Conservation (phyloP, 2,113 vertebrate species). For the Misgurnus anguillicaudatus region DNA sequence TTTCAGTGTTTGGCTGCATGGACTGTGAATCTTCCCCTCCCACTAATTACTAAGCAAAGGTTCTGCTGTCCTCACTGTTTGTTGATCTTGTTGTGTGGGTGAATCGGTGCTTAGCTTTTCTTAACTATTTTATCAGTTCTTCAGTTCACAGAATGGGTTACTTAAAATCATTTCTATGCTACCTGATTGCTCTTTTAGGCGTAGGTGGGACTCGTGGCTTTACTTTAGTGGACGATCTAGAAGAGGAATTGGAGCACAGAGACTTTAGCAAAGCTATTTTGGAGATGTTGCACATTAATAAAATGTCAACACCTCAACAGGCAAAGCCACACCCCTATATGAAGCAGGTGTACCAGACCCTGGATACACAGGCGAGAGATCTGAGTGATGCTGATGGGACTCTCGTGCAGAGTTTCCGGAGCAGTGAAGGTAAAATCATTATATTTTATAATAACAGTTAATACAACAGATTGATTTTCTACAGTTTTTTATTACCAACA, state of each 20-base stretch:
- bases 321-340: constrained; percentile 73
- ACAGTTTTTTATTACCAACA: too few relatives aligned
- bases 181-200: constrained; percentile 12
- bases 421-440: constrained; percentile 59
- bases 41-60: constrained; percentile 63
- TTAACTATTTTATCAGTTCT: neutral
- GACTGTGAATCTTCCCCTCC: constrained; percentile 62
- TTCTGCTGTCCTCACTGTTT: constrained; percentile 25
- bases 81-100: constrained; percentile 4
- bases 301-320: constrained; percentile 65
- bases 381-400: constrained; percentile 63
- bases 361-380: constrained; percentile 62
- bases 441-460: neutral
- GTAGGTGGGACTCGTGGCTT: constrained; percentile 45
- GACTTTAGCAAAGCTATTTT: constrained; percentile 68
- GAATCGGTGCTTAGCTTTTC: constrained; percentile 6
- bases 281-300: constrained; percentile 76
- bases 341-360: constrained; percentile 67
- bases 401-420: constrained; percentile 73
- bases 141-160: constrained; percentile 29
- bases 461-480: too few relatives aligned
- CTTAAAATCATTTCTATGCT: constrained; percentile 9
- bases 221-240: constrained; percentile 37
- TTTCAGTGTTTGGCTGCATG: constrained; percentile 41
- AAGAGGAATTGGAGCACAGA: constrained; percentile 38